Evolutionary conservation across 2,113 vertebrate genomes (phyloP), one percentile per base, ranked within the genome.

Genomic region (Blennius ocellaris): DNA sequence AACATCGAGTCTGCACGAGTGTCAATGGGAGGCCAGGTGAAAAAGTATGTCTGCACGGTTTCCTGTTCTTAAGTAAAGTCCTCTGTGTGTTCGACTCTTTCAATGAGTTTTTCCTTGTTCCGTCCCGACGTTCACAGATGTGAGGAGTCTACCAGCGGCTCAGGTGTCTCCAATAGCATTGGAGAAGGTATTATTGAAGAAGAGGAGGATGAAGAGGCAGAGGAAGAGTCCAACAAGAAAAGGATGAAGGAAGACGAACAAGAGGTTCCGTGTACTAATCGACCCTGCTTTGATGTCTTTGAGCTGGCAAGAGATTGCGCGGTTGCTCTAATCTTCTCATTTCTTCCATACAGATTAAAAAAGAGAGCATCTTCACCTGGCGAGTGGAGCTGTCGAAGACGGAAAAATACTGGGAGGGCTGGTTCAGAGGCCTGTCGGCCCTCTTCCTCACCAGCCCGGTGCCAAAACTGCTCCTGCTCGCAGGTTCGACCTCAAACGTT

Each of bases 391-490:
- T 99, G 84, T 94, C 98, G 7, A 99, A 97, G 92, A 99, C 98
- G 2, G 97, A 99, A 47, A 97, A 97, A 80, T 99, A 97, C 82
- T 99, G 98, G 98, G 97, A 99, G 1, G 98, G 98, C 82, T 99
- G 98, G 97, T 99, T 99, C 87, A 90, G 95, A 84, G 98, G 98
- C 16, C 93, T 99, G 39, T 99, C 98, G 17, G 95, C 96, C 69
- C 96, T 99, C 71, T 99, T 99, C 82, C 96, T 99, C 39, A 94
- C 94, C 83, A 98, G 97, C 69, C 82, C 96, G 3, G 94, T 95
- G 68, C 98, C 97, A 77, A 99, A 99, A 82, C 92, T 99, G 57
- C 92, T 99, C 21, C 95, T 99, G 65, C 92, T 99, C 53, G 98
- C 98, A 85, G 98, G 97, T 99, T 89, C 1, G 47, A 51, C 11